Evolutionary conservation across 2,113 vertebrate genomes (phyloP).

Genomic region (Burhinus bistriatus): DNA sequence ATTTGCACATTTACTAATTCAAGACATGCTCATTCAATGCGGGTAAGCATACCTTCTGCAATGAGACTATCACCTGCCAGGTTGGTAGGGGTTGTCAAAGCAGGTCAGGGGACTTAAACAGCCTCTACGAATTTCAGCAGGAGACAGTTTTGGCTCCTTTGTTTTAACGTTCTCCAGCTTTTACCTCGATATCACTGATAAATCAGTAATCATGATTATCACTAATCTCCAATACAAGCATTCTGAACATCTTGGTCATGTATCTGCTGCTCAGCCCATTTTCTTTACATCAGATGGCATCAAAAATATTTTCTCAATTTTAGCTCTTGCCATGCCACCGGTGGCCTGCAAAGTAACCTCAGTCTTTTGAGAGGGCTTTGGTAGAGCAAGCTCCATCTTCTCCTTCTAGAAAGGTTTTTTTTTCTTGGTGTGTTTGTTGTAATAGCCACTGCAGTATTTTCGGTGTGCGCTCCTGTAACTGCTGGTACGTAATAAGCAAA

Average conservation of each 20-base stretch:
- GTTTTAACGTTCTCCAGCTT: neutral
- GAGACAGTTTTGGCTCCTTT: neutral
- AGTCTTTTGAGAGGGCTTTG: neutral
- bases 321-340: neutral
- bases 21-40: no score
- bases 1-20: neutral
- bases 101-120: neutral
- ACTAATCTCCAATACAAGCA: accelerated
- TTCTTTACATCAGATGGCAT: neutral
- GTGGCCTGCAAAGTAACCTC: neutral
- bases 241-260: neutral
- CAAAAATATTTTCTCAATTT: neutral
- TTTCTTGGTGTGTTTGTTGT: neutral
- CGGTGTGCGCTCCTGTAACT: no score
- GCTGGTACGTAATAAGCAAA: accelerated
- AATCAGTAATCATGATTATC: neutral
- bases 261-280: neutral
- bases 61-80: accelerated
- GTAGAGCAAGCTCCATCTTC: neutral
- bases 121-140: no score
- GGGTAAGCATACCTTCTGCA: neutral
- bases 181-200: no score
- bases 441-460: neutral
- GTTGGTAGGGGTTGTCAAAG: neutral
- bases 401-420: neutral